Conservation (phyloP, 2,113 vertebrate species). For the Ranitomeya imitator region DNA sequence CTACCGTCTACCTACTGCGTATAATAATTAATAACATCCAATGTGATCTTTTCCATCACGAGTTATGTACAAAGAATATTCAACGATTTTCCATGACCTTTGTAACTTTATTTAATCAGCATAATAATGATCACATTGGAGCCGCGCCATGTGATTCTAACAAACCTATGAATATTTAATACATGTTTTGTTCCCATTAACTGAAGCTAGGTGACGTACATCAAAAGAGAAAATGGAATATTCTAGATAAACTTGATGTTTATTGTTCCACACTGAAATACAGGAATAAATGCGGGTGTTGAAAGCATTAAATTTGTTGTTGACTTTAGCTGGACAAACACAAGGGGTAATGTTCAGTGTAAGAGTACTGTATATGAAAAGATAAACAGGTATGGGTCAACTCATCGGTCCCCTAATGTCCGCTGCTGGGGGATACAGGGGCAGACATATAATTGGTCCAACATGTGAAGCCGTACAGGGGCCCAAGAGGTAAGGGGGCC, state of each 20-base stretch:
- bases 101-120: not conserved
- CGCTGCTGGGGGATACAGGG: no score
- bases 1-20: not conserved
- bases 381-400: not conserved
- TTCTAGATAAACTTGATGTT: not conserved
- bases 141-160: not conserved
- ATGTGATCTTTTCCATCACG: not conserved
- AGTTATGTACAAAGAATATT: not conserved
- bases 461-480: no score
- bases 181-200: not conserved
- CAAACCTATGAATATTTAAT: not conserved
- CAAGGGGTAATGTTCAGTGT: not conserved
- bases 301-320: not conserved
- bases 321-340: not conserved
- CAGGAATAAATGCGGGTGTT: not conserved
- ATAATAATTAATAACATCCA: not conserved
- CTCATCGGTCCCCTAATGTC: no score
- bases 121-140: not conserved
- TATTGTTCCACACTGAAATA: not conserved
- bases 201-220: not conserved
- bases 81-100: not conserved
- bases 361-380: not conserved
- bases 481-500: no score
- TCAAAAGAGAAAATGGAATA: not conserved
- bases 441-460: no score